Base-by-base conservation (phyloP, 35 echinoderm and acorn worm genomes). In the Heliocidaris erythrogramma region DNA sequence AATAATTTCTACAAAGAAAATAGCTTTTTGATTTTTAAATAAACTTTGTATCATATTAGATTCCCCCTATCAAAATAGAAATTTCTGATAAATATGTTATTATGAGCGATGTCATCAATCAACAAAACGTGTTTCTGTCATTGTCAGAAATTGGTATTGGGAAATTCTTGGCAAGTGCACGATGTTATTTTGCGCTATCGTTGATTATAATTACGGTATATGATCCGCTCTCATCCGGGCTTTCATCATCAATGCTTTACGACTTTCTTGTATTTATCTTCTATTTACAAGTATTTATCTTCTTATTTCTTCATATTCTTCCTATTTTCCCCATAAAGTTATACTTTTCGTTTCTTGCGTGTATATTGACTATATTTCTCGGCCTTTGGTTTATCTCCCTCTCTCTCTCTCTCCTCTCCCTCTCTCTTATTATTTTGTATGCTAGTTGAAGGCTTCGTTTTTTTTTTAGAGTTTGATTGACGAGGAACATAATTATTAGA, bases 91-190 rank as follows among this genome's bases (percentile, higher is more conserved):
- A 92, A 92, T n/a, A 92, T 92, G 50, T 92, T 92, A 52, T 92
- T 48, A 92, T 92, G 31, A 59, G 49, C 32, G 48, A 29, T 92
- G 91, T 92, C 91, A 92, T 92, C 91, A 92, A 92, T 92, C 91
- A 92, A 59, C 91, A 92, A 9, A 92, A 92, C 91, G 91, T 92
- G 91, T 49, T 92, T 92, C 50, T 92, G 91, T 92, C 91, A 92
- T 92, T 59, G 91, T 92, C 91, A 89, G 24, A 89, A 78, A 78
- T 56, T 78, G 65, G 65, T 78, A 78, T 78, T 78, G 65, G 7
- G 65, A 78, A 78, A 78, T 78, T 78, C 65, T 78, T 78, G 65
- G 65, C 21, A 78, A 78, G 65, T 78, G 65, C 8, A 78, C 27
- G 65, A 78, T 78, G 65, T 78, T 24, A 78, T 42, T 42, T 42